Base-by-base conservation (phyloP, 2,888 invertebrate genomes). In the Epistrophella euchroma region DNA sequence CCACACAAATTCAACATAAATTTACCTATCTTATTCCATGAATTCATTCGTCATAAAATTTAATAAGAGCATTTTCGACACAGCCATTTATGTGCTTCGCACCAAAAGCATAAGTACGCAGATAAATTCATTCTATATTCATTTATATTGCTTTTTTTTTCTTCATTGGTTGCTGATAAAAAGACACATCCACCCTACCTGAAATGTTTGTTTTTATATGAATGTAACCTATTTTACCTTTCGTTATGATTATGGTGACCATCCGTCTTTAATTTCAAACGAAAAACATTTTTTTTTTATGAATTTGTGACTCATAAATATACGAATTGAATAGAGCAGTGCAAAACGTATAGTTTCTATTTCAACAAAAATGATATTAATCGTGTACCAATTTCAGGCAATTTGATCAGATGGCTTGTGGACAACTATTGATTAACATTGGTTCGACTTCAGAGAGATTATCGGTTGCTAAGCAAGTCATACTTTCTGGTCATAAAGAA, bases 121-220 rank as follows among this genome's bases (percentile, higher is more conserved):
- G 11, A 47, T 47, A 64, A 62, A 28, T 64, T 45, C 55, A 50
- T 32, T 79, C 43, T 40, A 71, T 75, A 70, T 43, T 83, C 55
- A 35, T 79, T 84, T 73, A 60, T 71, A 74, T 64, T 43, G 37
- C 50, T 32, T 19, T 43, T 25, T 11, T 47, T 15, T 40, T 15
- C 40, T 50, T 50, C 40, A 58, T 74, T 74, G 68, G 62, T 43
- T 60, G 83, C 58, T 71, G 56, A 64, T 50, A 56, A 71, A 68
- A 52, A 62, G 68, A 37, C 25, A 55, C 68, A 25, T 45, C 28
- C 50, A 62, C 2, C 37, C 19, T 37, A 56, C 11, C 25, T 15
- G 47, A 9, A 50, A 13, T 50, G 11, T 72, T 82, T 32, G n/a
- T 35, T 84, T 79, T 84, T 80, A 80, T 80, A 80, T 84, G 74